Conservation (phyloP, 1,140 invertebrate species). For the Luehdorfia chinensis region DNA sequence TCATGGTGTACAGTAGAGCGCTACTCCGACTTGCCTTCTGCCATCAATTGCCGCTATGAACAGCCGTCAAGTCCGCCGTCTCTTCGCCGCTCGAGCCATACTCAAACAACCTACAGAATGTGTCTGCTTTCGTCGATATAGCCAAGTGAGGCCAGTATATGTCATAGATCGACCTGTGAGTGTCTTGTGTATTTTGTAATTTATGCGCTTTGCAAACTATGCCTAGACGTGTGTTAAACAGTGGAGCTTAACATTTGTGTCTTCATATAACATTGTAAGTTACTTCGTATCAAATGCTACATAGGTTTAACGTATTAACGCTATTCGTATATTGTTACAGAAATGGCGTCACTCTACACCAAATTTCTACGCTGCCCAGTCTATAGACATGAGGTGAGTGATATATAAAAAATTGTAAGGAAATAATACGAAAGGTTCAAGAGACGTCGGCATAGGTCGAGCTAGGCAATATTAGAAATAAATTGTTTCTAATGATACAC, state of each 20-base stretch:
- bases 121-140: slow-evolving; percentile 51
- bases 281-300: no score
- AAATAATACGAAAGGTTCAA: not conserved
- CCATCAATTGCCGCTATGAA: slow-evolving; percentile 42
- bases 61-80: slow-evolving; percentile 51
- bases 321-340: slow-evolving; percentile 43
- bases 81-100: slow-evolving; percentile 35
- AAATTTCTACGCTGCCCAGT: slow-evolving; percentile 62
- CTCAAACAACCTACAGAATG: slow-evolving; percentile 33
- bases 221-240: no score
- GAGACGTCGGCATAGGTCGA: slow-evolving; percentile 28
- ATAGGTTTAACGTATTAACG: not conserved
- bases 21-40: slow-evolving; percentile 31
- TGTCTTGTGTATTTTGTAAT: slow-evolving; percentile 38
- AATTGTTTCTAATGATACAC: slow-evolving; percentile 54
- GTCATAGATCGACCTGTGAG: slow-evolving; percentile 64
- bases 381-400: slow-evolving; percentile 63
- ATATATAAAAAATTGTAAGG: no score
- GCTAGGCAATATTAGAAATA: slow-evolving; percentile 49
- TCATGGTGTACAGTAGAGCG: slow-evolving; percentile 28
- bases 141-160: slow-evolving; percentile 71
- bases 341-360: slow-evolving; percentile 71
- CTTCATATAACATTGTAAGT: no score
- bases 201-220: slow-evolving; percentile 17
- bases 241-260: no score